Percentiles rank a stretch among this genome's conserved stretches.
phyloP scores from a whole-genome alignment of 2,888 invertebrate genomes.

The Drosophila leonis region DNA sequence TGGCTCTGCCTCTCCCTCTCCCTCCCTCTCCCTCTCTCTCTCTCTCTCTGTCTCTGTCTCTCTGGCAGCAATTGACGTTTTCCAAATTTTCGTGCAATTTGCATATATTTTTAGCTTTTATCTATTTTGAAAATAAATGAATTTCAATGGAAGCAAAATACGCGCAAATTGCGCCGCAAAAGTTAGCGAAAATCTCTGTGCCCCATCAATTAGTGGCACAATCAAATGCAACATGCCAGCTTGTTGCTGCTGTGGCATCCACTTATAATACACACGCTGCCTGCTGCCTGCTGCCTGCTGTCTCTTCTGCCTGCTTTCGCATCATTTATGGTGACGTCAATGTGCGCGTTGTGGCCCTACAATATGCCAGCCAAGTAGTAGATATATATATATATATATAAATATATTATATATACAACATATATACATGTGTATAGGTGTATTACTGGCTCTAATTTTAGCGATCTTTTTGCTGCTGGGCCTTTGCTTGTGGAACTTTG shows the following conservation, averaged over 20 bases:
- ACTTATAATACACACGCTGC: conserved; percentile 24
- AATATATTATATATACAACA: neutral
- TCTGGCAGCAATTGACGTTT: conserved; percentile 49
- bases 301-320: conserved; percentile 32
- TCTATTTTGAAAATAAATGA: conserved; percentile 64
- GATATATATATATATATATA: neutral
- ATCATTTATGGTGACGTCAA: conserved; percentile 72
- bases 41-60: neutral
- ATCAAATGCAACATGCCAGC: conserved; percentile 16
- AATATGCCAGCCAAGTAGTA: conserved; percentile 7
- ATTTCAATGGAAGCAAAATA: conserved; percentile 54
- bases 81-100: conserved; percentile 46
- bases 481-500: conserved; percentile 48
- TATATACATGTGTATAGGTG: neutral
- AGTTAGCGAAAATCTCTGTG: conserved; percentile 31
- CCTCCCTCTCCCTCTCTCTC: neutral
- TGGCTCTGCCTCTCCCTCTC: neutral
- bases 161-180: conserved; percentile 59
- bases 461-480: conserved; percentile 32
- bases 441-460: conserved; percentile 53
- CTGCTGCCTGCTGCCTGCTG: conserved; percentile 11
- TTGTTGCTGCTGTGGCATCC: conserved; percentile 16
- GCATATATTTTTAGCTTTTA: conserved; percentile 52
- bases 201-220: conserved; percentile 43
- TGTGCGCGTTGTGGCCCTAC: conserved; percentile 45